Evolutionary conservation across 2,888 invertebrate species (phyloP), one percentile per base, ranked within the genome.

Genomic region (Pycnomerus fuliginosus): DNA sequence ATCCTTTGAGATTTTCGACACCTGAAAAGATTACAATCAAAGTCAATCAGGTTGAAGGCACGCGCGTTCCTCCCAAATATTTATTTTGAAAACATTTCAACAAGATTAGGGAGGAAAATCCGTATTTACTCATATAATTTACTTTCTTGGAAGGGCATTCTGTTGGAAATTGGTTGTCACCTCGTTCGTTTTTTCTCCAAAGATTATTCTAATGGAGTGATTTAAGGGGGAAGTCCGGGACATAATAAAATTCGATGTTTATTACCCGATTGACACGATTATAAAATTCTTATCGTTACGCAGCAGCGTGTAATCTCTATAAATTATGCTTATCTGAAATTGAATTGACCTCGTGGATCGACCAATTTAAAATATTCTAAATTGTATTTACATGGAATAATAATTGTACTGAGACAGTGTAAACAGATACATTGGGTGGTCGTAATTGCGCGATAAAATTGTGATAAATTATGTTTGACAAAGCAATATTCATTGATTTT

Each of bases 11-110:
- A 46, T 44, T 50, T 52, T 54, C 52, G 36, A 52, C 52, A 52
- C 54, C 54, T 54, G 54, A 54, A 34, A 34, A 36, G 50, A 44
- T 52, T 47, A 46, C 42, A 33, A 47, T 50, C 50, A 30, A 35
- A 30, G n/a, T n/a, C n/a, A n/a, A n/a, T n/a, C n/a, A n/a, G n/a
- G n/a, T n/a, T n/a, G 25, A 24, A 52, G 52, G 53, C 55, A 56
- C 53, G 55, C 47, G 55, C 51, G 45, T 48, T 41, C 41, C 50
- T 39, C 44, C 44, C 33, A 31, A 35, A 35, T 48, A 44, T 53
- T 53, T 52, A 50, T 44, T 49, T 49, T 43, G 30, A 35, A 44
- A 47, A 52, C 41, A 47, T 44, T 48, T 40, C 34, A 25, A 31
- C 27, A 30, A 28, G 41, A 35, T 39, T 39, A 39, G n/a, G 17